Evolutionary conservation across 1,140 invertebrate genomes (phyloP), one percentile per base, ranked within the genome.

Genomic region (Ips nitidus): DNA sequence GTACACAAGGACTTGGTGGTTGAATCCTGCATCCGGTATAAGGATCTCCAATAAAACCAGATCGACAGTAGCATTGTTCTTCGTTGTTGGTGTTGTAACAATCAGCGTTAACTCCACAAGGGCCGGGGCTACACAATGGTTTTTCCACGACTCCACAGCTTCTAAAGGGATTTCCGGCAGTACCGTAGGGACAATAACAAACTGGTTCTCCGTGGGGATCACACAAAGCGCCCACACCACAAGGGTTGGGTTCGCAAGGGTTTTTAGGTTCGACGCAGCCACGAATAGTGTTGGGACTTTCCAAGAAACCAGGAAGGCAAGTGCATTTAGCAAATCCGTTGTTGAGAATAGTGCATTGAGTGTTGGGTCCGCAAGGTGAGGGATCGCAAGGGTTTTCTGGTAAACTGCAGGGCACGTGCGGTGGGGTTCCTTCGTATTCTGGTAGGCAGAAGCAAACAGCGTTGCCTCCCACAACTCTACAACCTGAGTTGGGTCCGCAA

Each of bases 321-420:
- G 91, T 94, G 78, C 94, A 96, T 80, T 94, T 93, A 0, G 92
- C 88, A 76, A 93, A 91, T 47, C 93, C 92, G 76, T 93, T 94
- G n/a, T 84, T 82, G 7, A 93, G 79, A 36, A 93, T 82, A 1
- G 90, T 85, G 76, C 94, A 95, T 76, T 93, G 89, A 2, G 94
- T 95, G 75, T 95, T 95, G 2, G 90, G 91, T 6, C 93, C 94
- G 78, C 93, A 95, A 1, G 92, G 92, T 43, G 91, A 94, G 22
- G 92, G 90, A 70, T 90, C 87, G 75, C 94, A 95, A 1, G 92
- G 91, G 76, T 91, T 91, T 57, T 81, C 82, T 62, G 90, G 90
- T 69, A 90, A 75, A 57, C 79, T 81, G 74, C 91, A 93, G 1
- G 84, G 83, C 52, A 84, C 83, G 47, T 82, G 77, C 8, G 93